Evolutionary conservation across 2,113 vertebrate species (phyloP).

Genomic region (Camelus dromedarius): DNA sequence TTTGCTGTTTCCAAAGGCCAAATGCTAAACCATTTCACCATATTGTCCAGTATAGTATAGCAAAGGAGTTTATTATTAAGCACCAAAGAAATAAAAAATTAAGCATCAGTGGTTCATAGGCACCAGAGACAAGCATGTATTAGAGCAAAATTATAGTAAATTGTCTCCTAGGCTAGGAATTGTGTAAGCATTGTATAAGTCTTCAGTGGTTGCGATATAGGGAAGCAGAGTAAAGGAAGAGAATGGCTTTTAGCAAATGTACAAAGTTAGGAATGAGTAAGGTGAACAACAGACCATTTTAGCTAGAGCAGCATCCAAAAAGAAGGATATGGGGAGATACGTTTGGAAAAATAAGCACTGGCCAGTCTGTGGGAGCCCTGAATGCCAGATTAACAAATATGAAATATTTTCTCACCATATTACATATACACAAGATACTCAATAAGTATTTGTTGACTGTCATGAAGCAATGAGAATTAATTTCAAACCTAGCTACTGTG

Average conservation of each 20-base stretch:
- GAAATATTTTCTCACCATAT: not conserved
- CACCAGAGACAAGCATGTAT: not conserved
- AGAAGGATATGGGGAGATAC: not conserved
- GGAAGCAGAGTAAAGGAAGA: not conserved
- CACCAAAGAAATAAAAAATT: constrained; percentile 25
- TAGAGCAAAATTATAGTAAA: constrained; percentile 51
- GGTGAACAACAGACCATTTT: not conserved
- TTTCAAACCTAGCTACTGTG: constrained; percentile 11
- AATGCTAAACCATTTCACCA: constrained; percentile 16
- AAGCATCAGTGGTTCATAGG: not conserved
- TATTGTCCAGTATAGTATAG: not conserved
- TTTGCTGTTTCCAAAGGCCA: constrained; percentile 28
- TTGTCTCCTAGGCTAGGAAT: not conserved
- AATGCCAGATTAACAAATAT: not conserved
- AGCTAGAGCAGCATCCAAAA: not conserved
- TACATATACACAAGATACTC: not conserved
- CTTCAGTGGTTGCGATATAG: not conserved
- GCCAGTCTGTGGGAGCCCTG: not conserved
- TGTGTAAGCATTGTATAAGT: not conserved
- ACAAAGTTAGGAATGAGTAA: not conserved
- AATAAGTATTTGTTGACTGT: constrained; percentile 16
- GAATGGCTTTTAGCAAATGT: not conserved
- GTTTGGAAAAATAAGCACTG: not conserved
- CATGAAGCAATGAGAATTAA: constrained; percentile 45
- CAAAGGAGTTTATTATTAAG: not conserved